A percentile compares a stretch with the other conserved stretches of the same genome.
Evolutionary conservation across 2,113 vertebrate species (phyloP).

Genomic region (Eudyptes chrysolophus): DNA sequence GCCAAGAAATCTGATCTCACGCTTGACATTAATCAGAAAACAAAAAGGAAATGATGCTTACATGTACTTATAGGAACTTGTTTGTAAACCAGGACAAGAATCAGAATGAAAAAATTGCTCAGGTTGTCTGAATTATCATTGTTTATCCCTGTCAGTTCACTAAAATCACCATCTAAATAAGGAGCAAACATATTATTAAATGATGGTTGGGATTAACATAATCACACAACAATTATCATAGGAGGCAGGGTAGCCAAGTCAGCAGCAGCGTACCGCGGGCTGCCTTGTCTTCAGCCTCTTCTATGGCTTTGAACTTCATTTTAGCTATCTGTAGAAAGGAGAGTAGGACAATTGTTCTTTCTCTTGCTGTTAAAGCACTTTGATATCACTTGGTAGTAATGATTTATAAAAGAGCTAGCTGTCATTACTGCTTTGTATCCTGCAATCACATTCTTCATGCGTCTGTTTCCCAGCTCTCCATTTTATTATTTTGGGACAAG

Average conservation of each 20-base stretch:
- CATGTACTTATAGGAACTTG: background rate
- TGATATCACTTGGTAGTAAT: background rate
- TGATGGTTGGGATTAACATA: background rate
- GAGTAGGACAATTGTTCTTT: background rate
- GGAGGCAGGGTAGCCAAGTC: background rate
- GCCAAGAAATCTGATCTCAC: background rate
- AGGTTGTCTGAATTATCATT: background rate
- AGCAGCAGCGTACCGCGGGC: accelerated
- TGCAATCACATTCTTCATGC: background rate
- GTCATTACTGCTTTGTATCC: background rate
- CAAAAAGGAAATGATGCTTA: background rate
- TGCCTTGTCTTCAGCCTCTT: background rate
- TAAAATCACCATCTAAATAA: background rate
- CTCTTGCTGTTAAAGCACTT: background rate
- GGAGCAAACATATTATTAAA: background rate
- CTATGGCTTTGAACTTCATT: background rate
- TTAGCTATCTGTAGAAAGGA: background rate
- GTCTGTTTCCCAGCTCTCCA: background rate
- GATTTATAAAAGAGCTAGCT: background rate
- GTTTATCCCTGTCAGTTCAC: background rate
- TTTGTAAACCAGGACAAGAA: background rate
- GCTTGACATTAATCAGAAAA: background rate
- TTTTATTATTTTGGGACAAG: background rate
- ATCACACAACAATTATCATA: background rate
- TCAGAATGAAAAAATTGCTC: background rate